Percentiles rank a stretch among this genome's conserved stretches.
phyloP scores from a whole-genome alignment of 2,888 invertebrate genomes.

The Calephelis perditalis region DNA sequence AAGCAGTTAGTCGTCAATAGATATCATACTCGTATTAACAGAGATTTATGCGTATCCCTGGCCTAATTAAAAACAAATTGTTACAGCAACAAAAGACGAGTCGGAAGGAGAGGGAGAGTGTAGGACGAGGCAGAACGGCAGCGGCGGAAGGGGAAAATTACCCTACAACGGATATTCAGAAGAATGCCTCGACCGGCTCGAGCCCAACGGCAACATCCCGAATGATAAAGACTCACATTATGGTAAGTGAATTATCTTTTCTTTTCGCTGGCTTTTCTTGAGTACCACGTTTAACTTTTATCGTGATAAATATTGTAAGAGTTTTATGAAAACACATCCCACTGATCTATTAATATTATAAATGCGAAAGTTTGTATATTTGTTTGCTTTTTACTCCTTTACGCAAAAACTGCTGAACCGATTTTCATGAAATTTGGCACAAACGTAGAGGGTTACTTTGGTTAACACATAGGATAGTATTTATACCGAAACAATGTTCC shows the following conservation, averaged over 20 bases:
- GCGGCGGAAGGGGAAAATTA: constrained; percentile 85
- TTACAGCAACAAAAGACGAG: constrained; percentile 95
- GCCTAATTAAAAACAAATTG: constrained; percentile 35
- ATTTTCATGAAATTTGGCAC: no score
- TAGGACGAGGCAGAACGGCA: constrained; percentile 78
- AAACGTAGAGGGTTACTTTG: no score
- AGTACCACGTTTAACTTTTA: neutral
- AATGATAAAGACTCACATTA: constrained; percentile 87
- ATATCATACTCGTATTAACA: no score
- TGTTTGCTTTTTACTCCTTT: no score
- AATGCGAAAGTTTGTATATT: no score
- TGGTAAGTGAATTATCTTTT: constrained; percentile 43
- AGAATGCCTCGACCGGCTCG: constrained; percentile 94
- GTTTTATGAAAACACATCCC: no score
- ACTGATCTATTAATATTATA: no score
- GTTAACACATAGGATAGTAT: no score
- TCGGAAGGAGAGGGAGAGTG: constrained; percentile 80
- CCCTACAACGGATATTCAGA: constrained; percentile 96
- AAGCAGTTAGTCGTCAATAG: no score
- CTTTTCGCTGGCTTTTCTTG: constrained; percentile 2
- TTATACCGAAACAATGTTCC: no score
- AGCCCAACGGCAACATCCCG: constrained; percentile 95
- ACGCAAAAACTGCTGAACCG: no score
- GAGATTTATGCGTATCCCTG: no score
- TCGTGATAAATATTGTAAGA: neutral